Base-by-base conservation (phyloP, 2,113 vertebrate species). In the Cygnus atratus region DNA sequence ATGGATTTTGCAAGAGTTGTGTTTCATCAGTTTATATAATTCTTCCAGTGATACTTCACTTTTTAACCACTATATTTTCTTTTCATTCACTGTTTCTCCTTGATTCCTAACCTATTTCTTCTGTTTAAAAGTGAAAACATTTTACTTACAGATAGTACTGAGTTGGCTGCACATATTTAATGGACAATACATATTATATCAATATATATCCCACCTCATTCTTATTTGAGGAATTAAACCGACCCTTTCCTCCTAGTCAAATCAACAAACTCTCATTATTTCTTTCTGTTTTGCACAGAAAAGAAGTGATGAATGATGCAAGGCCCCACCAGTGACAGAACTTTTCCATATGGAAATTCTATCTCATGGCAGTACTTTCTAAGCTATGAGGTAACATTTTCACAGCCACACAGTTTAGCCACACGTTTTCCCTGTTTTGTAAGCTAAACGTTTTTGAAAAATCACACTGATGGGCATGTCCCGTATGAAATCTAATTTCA, bases 241-340 rank as follows among this genome's bases (percentile, higher is more conserved):
- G 74, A 37, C 25, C 12, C 25, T 89, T 92, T 80, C 29, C 28
- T 83, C 43, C 31, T 62, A n/a, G 76, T 66, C 24, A 73, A 26
- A 84, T 11, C 44, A 52, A 73, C 55, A 46, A 79, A 26, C 16
- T 11, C 25, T 75, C 21, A 13, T 93, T 83, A 61, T 50, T 15
- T 61, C 35, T 75, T 86, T 26, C 81, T 83, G 48, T 54, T 94
- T 93, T 71, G 65, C 54, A 35, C 20, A 35, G n/a, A 90, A 57
- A 79, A 88, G 39, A 84, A 82, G 63, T 44, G 72, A 71, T 94
- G 81, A 93, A 93, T 68, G 82, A 84, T 65, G 26, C 70, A 88
- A 90, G 73, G 59, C 22, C 57, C 13, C 52, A 85, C 10, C 31
- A 78, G 31, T 75, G 81, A 96, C 41, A 92, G 78, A 81, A 58